Percentiles rank a stretch among this genome's conserved stretches.
Evolutionary conservation across 2,113 vertebrate species (phyloP).

Genomic region (Toxotes jaculatrix): DNA sequence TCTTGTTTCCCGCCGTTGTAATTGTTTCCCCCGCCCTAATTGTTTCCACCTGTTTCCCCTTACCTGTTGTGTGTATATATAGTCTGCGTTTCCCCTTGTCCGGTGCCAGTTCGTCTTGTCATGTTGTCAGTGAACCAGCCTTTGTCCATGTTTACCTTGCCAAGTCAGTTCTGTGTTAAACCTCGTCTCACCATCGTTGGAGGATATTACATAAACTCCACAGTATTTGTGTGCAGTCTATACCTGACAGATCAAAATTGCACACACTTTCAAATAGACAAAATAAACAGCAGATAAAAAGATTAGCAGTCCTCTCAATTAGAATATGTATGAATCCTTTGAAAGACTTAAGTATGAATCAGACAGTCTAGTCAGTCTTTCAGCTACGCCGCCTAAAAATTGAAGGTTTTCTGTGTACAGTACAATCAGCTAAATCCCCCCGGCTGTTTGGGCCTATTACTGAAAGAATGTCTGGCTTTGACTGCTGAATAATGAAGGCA

Average conservation of each 20-base stretch:
- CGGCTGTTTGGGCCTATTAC: conserved; percentile 60
- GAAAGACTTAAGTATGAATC: conserved; percentile 43
- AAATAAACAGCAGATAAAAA: conserved; percentile 54
- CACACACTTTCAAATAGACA: conserved; percentile 34
- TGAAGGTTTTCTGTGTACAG: conserved; percentile 48
- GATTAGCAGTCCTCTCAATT: conserved; percentile 37
- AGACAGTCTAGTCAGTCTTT: conserved; percentile 32
- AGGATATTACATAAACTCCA: not conserved
- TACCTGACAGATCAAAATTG: conserved; percentile 19
- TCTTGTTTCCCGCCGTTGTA: too few relatives aligned
- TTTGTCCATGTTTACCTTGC: too few relatives aligned
- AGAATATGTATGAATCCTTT: conserved; percentile 59
- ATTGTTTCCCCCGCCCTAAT: too few relatives aligned
- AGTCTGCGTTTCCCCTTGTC: too few relatives aligned
- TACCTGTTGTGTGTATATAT: too few relatives aligned
- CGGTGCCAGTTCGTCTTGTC: too few relatives aligned
- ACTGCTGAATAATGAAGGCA: conserved; percentile 68
- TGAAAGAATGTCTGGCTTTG: conserved; percentile 63
- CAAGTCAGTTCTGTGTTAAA: not conserved
- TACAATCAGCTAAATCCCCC: conserved; percentile 48
- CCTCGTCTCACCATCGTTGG: not conserved
- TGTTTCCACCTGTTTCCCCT: too few relatives aligned
- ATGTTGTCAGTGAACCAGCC: too few relatives aligned
- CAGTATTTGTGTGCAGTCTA: not conserved
- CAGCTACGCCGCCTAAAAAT: conserved; percentile 8